A percentile compares a stretch with the other conserved stretches of the same genome.
phyloP scores from a whole-genome alignment of 2,888 invertebrate genomes.

The Laspeyria flexula region DNA sequence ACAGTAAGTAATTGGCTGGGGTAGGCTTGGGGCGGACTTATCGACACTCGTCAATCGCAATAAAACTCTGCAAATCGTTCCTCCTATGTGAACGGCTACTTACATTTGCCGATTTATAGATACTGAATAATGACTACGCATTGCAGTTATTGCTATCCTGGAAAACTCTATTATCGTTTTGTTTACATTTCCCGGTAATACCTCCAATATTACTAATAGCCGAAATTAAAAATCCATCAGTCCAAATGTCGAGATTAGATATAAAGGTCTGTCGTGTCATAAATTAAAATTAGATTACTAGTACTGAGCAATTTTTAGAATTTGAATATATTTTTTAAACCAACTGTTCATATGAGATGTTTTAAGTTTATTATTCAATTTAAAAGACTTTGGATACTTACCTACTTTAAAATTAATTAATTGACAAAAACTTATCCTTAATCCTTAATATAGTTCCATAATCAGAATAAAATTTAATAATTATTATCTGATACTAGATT shows the following conservation, averaged over 20 bases:
- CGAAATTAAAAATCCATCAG: background rate
- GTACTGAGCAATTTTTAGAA: too few species aligned
- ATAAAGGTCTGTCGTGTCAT: too few species aligned
- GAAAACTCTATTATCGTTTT: conserved; percentile 35
- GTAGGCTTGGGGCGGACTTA: conserved; percentile 65
- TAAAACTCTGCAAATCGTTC: conserved; percentile 70
- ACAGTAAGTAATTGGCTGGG: conserved; percentile 81
- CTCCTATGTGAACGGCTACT: conserved; percentile 30
- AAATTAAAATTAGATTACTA: too few species aligned
- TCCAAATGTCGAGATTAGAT: background rate
- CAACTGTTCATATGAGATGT: too few species aligned
- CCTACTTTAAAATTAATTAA: too few species aligned
- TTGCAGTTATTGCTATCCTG: conserved; percentile 35
- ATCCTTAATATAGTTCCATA: too few species aligned
- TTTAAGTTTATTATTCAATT: too few species aligned
- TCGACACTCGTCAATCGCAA: conserved; percentile 78
- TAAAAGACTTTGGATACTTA: too few species aligned
- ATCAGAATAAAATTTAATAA: too few species aligned
- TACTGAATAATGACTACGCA: conserved; percentile 24
- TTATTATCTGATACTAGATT: too few species aligned
- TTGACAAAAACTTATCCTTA: too few species aligned
- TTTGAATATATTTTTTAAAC: too few species aligned
- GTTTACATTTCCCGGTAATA: conserved; percentile 19
- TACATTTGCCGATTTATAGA: conserved; percentile 37
- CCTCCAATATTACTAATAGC: background rate